Percentiles rank a stretch among this genome's conserved stretches.
Evolutionary conservation across 1,140 invertebrate species (phyloP).

Genomic region (Lepidurus apus): DNA sequence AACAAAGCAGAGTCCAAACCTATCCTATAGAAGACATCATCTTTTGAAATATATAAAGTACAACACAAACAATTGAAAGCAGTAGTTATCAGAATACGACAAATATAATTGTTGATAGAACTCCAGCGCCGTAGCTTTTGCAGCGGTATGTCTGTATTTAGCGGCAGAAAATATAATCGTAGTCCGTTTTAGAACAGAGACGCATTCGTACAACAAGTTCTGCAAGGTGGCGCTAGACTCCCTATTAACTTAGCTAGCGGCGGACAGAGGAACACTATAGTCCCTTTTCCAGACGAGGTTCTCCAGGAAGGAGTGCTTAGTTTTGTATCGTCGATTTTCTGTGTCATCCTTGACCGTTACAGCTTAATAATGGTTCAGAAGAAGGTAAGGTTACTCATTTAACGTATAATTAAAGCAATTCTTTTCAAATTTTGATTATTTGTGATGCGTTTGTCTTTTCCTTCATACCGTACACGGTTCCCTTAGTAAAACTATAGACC

Average conservation of each 20-base stretch:
- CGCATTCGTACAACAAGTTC: background rate
- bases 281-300: background rate
- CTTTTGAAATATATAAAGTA: no score
- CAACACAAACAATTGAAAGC: no score
- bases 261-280: background rate
- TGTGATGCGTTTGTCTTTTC: slow-evolving; percentile 7
- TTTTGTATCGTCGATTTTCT: slow-evolving; percentile 23
- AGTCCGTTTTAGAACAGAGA: background rate
- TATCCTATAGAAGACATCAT: no score
- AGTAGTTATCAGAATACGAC: no score
- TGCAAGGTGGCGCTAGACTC: background rate
- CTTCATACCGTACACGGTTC: slow-evolving; percentile 24
- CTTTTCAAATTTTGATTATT: background rate
- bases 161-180: background rate
- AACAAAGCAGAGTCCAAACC: no score
- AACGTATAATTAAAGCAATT: background rate
- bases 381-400: slow-evolving; percentile 36
- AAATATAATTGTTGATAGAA: no score
- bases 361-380: slow-evolving; percentile 39
- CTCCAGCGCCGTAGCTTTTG: no score
- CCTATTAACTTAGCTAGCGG: background rate
- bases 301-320: slow-evolving; percentile 8
- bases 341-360: slow-evolving; percentile 18
- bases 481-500: background rate
- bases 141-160: background rate